Evolutionary conservation across 53 echinoderm and acorn worm genomes (phyloP).

Genomic region (Arbacia lixula): DNA sequence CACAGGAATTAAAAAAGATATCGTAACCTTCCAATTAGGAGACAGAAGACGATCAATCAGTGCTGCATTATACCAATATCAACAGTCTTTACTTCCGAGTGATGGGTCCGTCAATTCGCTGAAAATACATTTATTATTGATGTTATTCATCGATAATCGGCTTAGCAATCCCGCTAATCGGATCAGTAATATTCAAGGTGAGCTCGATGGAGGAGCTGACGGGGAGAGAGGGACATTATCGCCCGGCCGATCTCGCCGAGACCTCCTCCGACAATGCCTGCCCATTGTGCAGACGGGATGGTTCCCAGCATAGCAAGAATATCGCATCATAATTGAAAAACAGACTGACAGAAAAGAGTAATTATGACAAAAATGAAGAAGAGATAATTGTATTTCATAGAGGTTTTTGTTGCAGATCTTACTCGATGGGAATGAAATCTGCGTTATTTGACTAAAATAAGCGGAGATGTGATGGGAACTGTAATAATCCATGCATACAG

Average conservation of each 20-base stretch:
- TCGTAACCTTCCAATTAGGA: not conserved
- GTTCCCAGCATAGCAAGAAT: constrained; percentile 13
- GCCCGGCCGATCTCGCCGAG: constrained; percentile 18
- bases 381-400: too few species aligned
- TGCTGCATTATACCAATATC: constrained; percentile 4
- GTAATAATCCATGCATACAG: too few species aligned
- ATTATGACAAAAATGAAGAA: too few species aligned
- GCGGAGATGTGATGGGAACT: too few species aligned
- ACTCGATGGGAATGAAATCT: too few species aligned
- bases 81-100: not conserved
- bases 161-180: constrained; percentile 25
- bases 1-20: too few species aligned
- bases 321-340: constrained; percentile 38
- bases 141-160: constrained; percentile 43
- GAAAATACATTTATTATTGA: constrained; percentile 43
- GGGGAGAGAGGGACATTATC: constrained; percentile 10
- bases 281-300: constrained; percentile 18
- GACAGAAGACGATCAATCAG: constrained; percentile 12
- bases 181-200: constrained; percentile 31
- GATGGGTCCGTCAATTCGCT: not conserved
- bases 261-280: not conserved
- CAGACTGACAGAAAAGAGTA: constrained; percentile 36
- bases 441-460: too few species aligned
- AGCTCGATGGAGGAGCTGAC: constrained; percentile 28
- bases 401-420: too few species aligned